Base-by-base conservation (phyloP, 1,140 invertebrate genomes). In the Neodiprion virginianus region DNA sequence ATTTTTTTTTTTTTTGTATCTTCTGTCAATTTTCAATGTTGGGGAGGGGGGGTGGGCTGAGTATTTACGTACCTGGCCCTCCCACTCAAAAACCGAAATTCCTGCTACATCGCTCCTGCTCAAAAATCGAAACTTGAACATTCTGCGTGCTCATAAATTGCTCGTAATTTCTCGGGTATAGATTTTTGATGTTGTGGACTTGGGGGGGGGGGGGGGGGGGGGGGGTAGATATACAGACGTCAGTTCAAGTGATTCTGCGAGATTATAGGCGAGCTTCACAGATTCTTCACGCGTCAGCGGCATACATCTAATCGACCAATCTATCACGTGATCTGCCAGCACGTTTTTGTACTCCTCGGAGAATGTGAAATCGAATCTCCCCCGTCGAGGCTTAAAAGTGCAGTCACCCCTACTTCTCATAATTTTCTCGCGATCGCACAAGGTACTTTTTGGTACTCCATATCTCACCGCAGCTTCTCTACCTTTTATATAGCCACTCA, bases 191-290 rank as follows among this genome's bases (percentile, higher is more conserved):
- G 17, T 21, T 21, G 17, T 21, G 17, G 17, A 21, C 17, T 21
- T 21, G 17, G 17, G 17, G 17, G 17, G 17, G 17, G 17, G 17
- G 17, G n/a, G 17, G 17, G 17, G 17, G 17, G 17, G 17, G 17
- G 17, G 17, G 17, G 17, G 17, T 21, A 21, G 17, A 21, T 21
- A 21, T 21, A 21, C 17, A 21, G 17, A 21, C 17, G 17, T 21
- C 17, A 21, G 17, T 21, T 21, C 17, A 65, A 65, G 61, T 65
- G 11, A 11, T 65, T 12, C 61, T 65, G 61, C 11, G 11, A 77
- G 70, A 21, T 78, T 69, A 23, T 67, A 77, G 1, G 77, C 73
- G 3, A 79, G 40, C 48, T 79, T 77, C 40, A 77, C 40, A 77
- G 77, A 74, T 69, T 79, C 76, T 11, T 75, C 75, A 49, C 68